Base-by-base conservation (phyloP, 37 sponge, comb jelly and placozoan species). In the Petrosia ficiformis region DNA sequence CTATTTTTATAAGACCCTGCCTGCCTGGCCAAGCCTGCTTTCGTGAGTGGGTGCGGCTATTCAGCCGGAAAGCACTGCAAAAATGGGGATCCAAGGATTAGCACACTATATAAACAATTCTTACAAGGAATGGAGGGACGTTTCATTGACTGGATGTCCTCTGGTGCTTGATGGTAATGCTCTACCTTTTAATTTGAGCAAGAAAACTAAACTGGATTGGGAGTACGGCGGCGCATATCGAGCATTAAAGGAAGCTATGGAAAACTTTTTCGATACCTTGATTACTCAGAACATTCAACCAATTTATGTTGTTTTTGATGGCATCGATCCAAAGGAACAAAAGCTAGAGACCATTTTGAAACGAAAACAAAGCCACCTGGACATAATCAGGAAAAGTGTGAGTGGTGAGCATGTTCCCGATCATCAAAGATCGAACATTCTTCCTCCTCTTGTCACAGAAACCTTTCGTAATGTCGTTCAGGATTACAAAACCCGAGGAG, bases 71-170 rank as follows among this genome's bases (percentile, higher is more conserved):
- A n/a, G n/a, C n/a, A n/a, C n/a, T n/a, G n/a, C n/a, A 48, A 48
- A 48, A 61, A 83, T 83, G 84, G 84, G 84, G 6, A 76, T 83
- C 39, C 67, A 4, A 56, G 76, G 84, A 48, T 41, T 83, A 44
- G 42, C 68, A 31, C 28, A 33, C 25, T 81, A 54, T 61, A 31
- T 83, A 22, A 31, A 66, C 33, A 37, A 37, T 29, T 32, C 33
- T 41, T 59, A 16, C 30, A 30, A 56, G 14, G 54, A 42, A 44
- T 29, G 0, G 52, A 64, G 25, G 2, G 54, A 41, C 26, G 35
- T 42, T 1, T 34, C 28, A 65, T 26, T n/a, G n/a, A 5, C 5
- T 5, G n/a, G n/a, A 8, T 11, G 63, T 61, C 41, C 28, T 2
- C 38, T 83, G 1, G 77, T 83, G 14, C 44, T 83, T 6, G 84